Evolutionary conservation across 53 echinoderm and acorn worm species (phyloP).

Genomic region (Actinopyga echinites): DNA sequence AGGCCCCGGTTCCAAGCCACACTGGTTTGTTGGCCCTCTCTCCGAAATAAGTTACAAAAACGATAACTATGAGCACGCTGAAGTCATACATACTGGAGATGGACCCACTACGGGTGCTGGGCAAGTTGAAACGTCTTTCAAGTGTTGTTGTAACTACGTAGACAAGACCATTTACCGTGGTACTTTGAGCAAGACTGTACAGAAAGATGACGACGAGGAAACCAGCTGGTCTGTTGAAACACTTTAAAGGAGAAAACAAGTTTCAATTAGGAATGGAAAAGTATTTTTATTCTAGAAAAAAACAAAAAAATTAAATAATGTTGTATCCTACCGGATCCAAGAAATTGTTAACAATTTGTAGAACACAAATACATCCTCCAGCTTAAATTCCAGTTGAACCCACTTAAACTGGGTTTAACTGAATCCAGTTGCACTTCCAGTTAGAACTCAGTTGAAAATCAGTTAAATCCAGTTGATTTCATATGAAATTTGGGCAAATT

Average conservation of each 20-base stretch:
- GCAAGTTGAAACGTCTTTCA: slow-evolving; percentile 82
- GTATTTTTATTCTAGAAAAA: too few relatives aligned
- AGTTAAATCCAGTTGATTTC: too few relatives aligned
- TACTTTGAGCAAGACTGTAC: slow-evolving; percentile 85
- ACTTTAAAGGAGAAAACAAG: slow-evolving; percentile 25
- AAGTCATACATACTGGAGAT: slow-evolving; percentile 95
- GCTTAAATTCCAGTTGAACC: too few relatives aligned
- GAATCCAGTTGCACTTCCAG: too few relatives aligned
- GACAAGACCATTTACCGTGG: slow-evolving; percentile 89
- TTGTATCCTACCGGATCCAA: too few relatives aligned
- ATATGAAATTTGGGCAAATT: too few relatives aligned
- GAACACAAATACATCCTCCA: too few relatives aligned
- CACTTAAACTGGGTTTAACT: too few relatives aligned
- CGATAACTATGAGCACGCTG: slow-evolving; percentile 87
- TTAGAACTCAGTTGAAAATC: too few relatives aligned
- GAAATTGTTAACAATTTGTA: too few relatives aligned
- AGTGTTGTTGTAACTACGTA: slow-evolving; percentile 89
- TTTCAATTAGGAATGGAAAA: too few relatives aligned
- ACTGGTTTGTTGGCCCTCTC: slow-evolving; percentile 85
- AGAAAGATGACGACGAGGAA: slow-evolving; percentile 71
- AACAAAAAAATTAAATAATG: too few relatives aligned
- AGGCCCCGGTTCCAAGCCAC: slow-evolving; percentile 82
- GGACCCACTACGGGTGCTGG: slow-evolving; percentile 83
- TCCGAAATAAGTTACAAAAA: slow-evolving; percentile 93
- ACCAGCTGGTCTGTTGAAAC: slow-evolving; percentile 74